Evolutionary conservation across 1,140 invertebrate species (phyloP).

Genomic region (Drosophila mauritiana): DNA sequence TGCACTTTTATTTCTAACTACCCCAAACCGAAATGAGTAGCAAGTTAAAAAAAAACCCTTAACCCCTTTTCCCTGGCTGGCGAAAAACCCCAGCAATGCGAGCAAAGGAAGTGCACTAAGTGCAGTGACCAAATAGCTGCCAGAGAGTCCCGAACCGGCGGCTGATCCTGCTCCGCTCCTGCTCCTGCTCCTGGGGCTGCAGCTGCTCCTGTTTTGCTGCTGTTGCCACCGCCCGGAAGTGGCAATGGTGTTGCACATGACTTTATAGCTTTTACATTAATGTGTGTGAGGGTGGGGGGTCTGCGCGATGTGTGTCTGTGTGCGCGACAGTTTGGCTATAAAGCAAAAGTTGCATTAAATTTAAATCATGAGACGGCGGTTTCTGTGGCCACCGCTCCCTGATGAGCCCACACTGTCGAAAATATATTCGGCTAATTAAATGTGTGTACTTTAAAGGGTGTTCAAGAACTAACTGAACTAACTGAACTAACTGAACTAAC

Average conservation of each 20-base stretch:
- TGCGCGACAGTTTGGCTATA: conserved; percentile 58
- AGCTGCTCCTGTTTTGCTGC: conserved; percentile 15
- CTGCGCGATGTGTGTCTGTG: not conserved
- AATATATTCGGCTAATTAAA: conserved; percentile 7
- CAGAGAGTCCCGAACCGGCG: conserved; percentile 44
- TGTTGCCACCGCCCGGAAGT: conserved; percentile 54
- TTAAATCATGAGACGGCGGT: conserved; percentile 75
- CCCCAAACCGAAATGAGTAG: conserved; percentile 9
- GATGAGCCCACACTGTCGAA: conserved; percentile 20
- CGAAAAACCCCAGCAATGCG: conserved; percentile 60
- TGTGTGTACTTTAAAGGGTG: no score
- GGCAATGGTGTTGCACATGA: conserved; percentile 70
- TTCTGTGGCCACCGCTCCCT: conserved; percentile 43
- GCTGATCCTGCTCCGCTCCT: conserved; percentile 20
- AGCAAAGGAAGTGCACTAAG: conserved; percentile 74
- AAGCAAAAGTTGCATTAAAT: conserved; percentile 72
- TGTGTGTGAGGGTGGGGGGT: conserved; percentile 3
- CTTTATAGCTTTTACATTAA: conserved; percentile 71
- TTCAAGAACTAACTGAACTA: no score
- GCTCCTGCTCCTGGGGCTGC: conserved; percentile 20
- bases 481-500: no score
- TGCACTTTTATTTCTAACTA: not conserved
- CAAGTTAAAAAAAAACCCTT: conserved; percentile 24
- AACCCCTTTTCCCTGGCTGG: conserved; percentile 27
- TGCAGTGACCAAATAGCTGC: conserved; percentile 77